phyloP scores from a whole-genome alignment of 2,888 invertebrate species.

The Neelides folsomi region DNA sequence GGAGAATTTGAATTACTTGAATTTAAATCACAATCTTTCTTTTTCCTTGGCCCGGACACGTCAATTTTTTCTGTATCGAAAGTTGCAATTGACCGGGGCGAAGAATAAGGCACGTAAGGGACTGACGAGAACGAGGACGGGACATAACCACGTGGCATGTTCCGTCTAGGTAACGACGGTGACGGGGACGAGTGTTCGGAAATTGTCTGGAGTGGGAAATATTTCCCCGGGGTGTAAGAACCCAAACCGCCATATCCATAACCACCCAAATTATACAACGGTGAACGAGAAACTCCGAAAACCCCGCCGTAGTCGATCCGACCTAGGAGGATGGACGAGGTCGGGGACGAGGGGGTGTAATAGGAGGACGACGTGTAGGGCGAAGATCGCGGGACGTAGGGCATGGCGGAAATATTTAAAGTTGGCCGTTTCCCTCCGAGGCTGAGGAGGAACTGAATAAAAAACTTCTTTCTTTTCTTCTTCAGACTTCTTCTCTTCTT shows the following conservation, averaged over 20 bases:
- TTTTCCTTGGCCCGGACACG: slow-evolving; percentile 48
- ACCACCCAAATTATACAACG: slow-evolving; percentile 6
- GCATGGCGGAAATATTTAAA: neutral
- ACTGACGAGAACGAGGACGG: too few species aligned
- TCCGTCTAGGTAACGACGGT: neutral
- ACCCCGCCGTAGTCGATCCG: slow-evolving; percentile 7
- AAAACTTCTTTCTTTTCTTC: too few species aligned
- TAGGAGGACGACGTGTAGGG: neutral
- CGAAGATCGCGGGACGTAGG: neutral
- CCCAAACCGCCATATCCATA: slow-evolving; percentile 2
- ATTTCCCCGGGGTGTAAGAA: slow-evolving; percentile 7
- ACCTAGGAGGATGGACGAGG: slow-evolving; percentile 8
- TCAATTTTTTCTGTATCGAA: slow-evolving; percentile 62
- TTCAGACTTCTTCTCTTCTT: too few species aligned
- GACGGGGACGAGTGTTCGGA: slow-evolving; percentile 24
- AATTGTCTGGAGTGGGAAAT: slow-evolving; percentile 19
- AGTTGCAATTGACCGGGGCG: slow-evolving; percentile 3
- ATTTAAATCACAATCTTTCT: too few species aligned
- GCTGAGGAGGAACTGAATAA: too few species aligned
- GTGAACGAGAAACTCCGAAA: slow-evolving; percentile 1
- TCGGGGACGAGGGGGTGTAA: neutral
- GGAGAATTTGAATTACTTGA: too few species aligned
- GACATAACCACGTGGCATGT: too few species aligned
- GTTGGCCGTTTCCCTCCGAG: too few species aligned
- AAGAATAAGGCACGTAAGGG: neutral